Evolutionary conservation across 2,113 vertebrate genomes (phyloP).

Genomic region (Heloderma charlesbogerti): DNA sequence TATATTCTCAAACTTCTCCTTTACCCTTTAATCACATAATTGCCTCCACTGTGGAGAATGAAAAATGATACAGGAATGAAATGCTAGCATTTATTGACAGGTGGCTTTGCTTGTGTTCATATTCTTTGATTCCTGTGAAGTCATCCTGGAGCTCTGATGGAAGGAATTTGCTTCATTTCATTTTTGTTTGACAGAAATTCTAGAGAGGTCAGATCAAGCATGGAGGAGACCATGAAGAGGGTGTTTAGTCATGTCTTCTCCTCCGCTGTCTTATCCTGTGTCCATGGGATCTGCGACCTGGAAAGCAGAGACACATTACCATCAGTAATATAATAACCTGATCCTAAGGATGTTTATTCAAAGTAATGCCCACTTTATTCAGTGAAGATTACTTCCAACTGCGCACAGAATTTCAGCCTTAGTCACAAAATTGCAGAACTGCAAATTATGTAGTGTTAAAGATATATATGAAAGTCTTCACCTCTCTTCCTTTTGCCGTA

Average conservation of each 20-base stretch:
- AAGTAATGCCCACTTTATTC: too few species aligned
- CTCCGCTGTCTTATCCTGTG: too few species aligned
- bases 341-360: too few species aligned
- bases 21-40: not conserved
- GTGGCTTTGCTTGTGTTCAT: not conserved
- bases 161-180: not conserved
- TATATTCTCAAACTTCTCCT: not conserved
- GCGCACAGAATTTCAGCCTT: too few species aligned
- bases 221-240: not conserved
- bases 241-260: not conserved
- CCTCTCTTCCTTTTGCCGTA: not conserved
- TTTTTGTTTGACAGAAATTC: not conserved
- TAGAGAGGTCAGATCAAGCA: not conserved
- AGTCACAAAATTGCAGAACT: too few species aligned
- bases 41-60: conserved; percentile 30
- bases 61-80: not conserved
- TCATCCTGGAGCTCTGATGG: not conserved
- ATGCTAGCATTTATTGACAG: conserved; percentile 18
- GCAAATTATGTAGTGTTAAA: too few species aligned
- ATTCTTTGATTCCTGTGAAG: not conserved
- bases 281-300: too few species aligned
- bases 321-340: too few species aligned
- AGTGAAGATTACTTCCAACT: too few species aligned
- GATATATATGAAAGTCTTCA: not conserved
- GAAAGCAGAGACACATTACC: too few species aligned